These are phyloP conservation scores for Trissoscelio sp. DNA, from an alignment of 2,888 invertebrate genomes.

Conservation along the genomic window DNA sequence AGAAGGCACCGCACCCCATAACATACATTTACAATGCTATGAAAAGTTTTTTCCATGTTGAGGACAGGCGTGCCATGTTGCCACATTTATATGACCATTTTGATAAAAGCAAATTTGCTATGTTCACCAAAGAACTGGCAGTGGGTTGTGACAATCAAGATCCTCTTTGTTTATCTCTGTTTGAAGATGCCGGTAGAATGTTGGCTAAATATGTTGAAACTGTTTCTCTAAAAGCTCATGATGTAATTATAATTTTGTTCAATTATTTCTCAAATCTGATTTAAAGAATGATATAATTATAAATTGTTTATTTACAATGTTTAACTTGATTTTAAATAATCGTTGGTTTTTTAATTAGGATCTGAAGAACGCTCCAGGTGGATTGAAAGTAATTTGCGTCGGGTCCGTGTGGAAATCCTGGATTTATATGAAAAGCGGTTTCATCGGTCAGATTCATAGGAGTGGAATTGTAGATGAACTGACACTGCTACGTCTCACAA, in stretches of 20 bases:
- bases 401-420: conserved; percentile 98
- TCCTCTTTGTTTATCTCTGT: conserved; percentile 88
- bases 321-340: no score
- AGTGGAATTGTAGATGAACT: conserved; percentile 85
- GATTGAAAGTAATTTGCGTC: conserved; percentile 93
- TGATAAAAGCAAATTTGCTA: conserved; percentile 91
- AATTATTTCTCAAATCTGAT: no score
- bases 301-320: conserved; percentile 13
- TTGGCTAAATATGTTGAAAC: conserved; percentile 89
- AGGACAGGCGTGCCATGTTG: conserved; percentile 87
- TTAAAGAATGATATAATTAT: background rate
- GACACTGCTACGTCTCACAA: conserved; percentile 88
- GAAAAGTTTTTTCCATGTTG: conserved; percentile 90
- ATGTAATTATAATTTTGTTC: conserved; percentile 76
- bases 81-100: conserved; percentile 92
- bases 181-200: conserved; percentile 87
- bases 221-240: conserved; percentile 86
- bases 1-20: conserved; percentile 87
- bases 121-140: conserved; percentile 85
- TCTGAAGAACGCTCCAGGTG: conserved; percentile 84
- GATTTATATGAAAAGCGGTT: conserved; percentile 90
- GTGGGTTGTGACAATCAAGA: conserved; percentile 86
- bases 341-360: conserved; percentile 82
- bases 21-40: conserved; percentile 89
- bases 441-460: conserved; percentile 85